These are phyloP conservation scores for Sapayoa aenigma DNA, from an alignment of 2,113 vertebrate species.

Conservation along the genomic window DNA sequence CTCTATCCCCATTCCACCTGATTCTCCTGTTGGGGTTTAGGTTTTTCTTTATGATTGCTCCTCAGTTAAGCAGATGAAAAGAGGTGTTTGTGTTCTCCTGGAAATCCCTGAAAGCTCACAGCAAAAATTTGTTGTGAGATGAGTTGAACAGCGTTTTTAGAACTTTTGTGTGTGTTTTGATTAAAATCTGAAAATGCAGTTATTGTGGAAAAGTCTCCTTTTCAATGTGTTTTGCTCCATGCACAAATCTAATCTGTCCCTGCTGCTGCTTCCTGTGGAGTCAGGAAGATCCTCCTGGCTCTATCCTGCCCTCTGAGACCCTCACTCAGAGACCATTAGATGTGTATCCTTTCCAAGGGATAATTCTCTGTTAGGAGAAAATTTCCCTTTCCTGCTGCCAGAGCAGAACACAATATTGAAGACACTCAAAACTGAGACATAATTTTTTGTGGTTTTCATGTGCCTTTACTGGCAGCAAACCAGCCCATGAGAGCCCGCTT, in stretches of 20 bases:
- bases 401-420: neutral
- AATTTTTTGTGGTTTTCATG: neutral
- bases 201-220: neutral
- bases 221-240: neutral
- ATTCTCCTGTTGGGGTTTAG: neutral
- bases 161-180: neutral
- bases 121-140: neutral
- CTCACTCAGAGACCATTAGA: neutral
- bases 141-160: neutral
- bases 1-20: neutral
- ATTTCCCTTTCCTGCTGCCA: neutral
- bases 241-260: neutral
- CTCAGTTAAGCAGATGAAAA: neutral
- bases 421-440: neutral
- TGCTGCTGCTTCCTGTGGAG: neutral
- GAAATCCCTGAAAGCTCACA: neutral
- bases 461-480: neutral
- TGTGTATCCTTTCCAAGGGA: neutral
- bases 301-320: neutral
- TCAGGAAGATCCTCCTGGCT: neutral
- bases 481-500: neutral
- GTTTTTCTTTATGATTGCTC: neutral
- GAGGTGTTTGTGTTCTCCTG: neutral
- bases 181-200: neutral
- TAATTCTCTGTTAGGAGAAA: neutral